Percentiles rank a stretch among this genome's conserved stretches.
These are phyloP conservation scores for Carpatolechia fugitivella DNA, from an alignment of 2,888 invertebrate species.

Conservation along the genomic window DNA sequence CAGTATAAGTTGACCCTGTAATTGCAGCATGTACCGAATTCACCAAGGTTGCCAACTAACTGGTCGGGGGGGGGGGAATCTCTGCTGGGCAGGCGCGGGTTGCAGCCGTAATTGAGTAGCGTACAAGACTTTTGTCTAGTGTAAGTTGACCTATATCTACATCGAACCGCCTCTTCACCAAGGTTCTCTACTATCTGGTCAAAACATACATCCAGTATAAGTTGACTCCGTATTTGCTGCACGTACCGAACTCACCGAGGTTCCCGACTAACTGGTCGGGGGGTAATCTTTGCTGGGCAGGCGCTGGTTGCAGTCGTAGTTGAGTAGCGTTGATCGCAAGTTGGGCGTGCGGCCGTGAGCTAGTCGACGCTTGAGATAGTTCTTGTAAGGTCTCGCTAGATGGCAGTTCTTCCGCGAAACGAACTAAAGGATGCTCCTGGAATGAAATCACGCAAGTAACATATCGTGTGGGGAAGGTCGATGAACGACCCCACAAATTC, in stretches of 20 bases:
- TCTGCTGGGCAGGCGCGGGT: constrained; percentile 35
- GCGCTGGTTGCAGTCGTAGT: constrained; percentile 36
- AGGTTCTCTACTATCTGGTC: too few species aligned
- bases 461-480: too few species aligned
- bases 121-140: too few species aligned
- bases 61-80: constrained; percentile 16
- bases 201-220: too few species aligned
- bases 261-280: constrained; percentile 16
- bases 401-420: constrained; percentile 50
- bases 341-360: constrained; percentile 29
- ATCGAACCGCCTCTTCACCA: too few species aligned
- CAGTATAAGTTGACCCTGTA: too few species aligned
- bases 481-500: too few species aligned
- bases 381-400: constrained; percentile 29
- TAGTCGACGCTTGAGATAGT: constrained; percentile 35
- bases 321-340: constrained; percentile 40
- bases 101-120: constrained; percentile 36
- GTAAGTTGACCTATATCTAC: too few species aligned
- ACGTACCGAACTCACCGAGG: too few species aligned
- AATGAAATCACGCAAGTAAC: neutral
- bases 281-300: constrained; percentile 31
- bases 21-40: too few species aligned
- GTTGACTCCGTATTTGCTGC: too few species aligned
- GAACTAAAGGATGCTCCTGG: constrained; percentile 56
- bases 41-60: constrained; percentile 14